A percentile compares a stretch with the other conserved stretches of the same genome.
Evolutionary conservation across 2,888 invertebrate species (phyloP).

Genomic region (Lissocephala sabroskyi): DNA sequence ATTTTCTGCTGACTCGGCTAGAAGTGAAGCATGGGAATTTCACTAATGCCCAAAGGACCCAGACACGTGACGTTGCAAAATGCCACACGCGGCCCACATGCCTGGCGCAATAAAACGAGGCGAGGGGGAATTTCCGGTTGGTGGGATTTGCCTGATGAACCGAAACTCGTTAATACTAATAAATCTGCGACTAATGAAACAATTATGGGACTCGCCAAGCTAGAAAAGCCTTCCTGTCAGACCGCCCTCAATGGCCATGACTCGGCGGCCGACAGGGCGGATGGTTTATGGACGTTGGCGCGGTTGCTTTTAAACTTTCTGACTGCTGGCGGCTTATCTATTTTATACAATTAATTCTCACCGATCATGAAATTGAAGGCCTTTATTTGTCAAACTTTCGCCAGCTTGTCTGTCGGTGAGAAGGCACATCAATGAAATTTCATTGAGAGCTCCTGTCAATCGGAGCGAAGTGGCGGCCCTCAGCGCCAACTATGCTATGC

Average conservation of each 20-base stretch:
- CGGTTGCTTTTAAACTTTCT: no score
- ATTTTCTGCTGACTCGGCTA: constrained; percentile 1
- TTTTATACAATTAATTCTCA: no score
- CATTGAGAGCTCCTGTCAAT: no score
- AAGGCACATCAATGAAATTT: no score
- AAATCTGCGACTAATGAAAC: constrained; percentile 61
- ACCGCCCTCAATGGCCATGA: constrained; percentile 39
- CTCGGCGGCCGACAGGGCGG: constrained; percentile 40
- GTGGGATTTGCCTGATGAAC: no score
- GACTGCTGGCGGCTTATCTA: no score
- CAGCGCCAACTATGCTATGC: no score
- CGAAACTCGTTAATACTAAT: constrained; percentile 40
- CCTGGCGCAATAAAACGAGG: constrained; percentile 27
- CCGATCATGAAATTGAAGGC: no score
- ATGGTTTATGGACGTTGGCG: not conserved
- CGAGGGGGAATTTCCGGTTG: no score
- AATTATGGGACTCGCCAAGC: constrained; percentile 48
- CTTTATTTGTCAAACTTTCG: constrained; percentile 3
- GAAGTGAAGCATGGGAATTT: not conserved
- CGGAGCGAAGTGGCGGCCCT: no score
- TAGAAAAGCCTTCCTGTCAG: no score
- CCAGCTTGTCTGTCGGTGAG: not conserved
- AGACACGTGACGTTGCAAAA: constrained; percentile 26
- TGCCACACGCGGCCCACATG: constrained; percentile 22
- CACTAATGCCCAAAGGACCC: constrained; percentile 6